Evolutionary conservation across 2,888 invertebrate species (phyloP).

Genomic region (Torymus tubicola): DNA sequence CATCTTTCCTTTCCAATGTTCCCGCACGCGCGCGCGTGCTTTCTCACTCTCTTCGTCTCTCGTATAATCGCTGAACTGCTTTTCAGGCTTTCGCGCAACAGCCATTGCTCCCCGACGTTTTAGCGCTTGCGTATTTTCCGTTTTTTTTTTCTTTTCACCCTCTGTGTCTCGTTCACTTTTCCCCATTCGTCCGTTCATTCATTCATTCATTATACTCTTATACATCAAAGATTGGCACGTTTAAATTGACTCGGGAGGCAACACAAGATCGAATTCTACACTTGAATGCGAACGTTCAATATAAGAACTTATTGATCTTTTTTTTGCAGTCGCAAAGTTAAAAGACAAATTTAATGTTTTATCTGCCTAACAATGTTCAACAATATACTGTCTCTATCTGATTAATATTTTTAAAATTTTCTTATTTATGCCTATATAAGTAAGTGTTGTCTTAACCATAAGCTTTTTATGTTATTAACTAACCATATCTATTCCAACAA

Average conservation of each 20-base stretch:
- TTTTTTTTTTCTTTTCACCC: not conserved
- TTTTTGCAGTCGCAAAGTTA: too few species aligned
- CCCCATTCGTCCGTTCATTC: slow-evolving; percentile 19
- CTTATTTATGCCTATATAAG: too few species aligned
- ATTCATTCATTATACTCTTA: not conserved
- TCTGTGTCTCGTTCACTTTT: slow-evolving; percentile 28
- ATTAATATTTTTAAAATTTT: too few species aligned
- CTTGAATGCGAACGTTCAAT: not conserved
- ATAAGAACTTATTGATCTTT: too few species aligned
- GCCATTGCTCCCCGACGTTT: slow-evolving; percentile 20
- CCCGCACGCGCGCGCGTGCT: not conserved
- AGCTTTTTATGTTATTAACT: too few species aligned
- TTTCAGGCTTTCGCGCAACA: slow-evolving; percentile 16
- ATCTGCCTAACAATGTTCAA: too few species aligned
- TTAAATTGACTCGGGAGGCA: slow-evolving; percentile 13
- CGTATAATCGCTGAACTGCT: slow-evolving; percentile 23
- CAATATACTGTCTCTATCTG: too few species aligned
- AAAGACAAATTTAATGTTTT: too few species aligned
- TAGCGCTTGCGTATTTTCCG: slow-evolving; percentile 13
- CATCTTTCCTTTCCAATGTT: slow-evolving; percentile 10
- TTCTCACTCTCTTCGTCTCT: slow-evolving; percentile 1
- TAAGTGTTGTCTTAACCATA: too few species aligned
- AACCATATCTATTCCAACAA: too few species aligned
- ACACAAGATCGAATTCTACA: not conserved
- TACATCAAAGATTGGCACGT: slow-evolving; percentile 33